Evolutionary conservation across 2,797 vertebrate species (phyloP).

Genomic region (Pelochelys cantorii): DNA sequence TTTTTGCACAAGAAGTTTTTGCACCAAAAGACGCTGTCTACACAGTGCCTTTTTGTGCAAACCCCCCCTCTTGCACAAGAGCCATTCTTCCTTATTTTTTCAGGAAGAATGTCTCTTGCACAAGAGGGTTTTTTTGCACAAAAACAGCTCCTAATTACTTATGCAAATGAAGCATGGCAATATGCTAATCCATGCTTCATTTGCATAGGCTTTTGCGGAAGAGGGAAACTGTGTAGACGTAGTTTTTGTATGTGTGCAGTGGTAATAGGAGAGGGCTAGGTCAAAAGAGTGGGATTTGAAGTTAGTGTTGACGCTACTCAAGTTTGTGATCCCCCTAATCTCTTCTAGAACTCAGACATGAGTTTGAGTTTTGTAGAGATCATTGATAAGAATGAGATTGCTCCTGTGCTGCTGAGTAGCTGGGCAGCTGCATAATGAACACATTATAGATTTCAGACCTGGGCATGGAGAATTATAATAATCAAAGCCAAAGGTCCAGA

Average conservation of each 20-base stretch:
- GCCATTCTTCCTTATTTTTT: too few relatives aligned
- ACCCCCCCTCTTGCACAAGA: too few relatives aligned
- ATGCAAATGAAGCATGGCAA: too few relatives aligned
- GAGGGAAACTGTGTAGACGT: too few relatives aligned
- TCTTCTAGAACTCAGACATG: background rate
- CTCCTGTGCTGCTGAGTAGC: background rate
- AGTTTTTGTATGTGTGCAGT: background rate
- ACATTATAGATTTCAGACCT: background rate
- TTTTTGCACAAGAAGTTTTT: too few relatives aligned
- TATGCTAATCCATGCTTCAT: too few relatives aligned
- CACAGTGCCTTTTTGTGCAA: too few relatives aligned
- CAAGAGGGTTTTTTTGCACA: too few relatives aligned
- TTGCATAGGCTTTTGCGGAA: too few relatives aligned
- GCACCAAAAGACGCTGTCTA: too few relatives aligned
- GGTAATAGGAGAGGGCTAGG: background rate
- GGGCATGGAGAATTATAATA: background rate
- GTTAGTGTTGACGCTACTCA: background rate
- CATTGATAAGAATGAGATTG: background rate
- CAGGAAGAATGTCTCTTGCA: too few relatives aligned
- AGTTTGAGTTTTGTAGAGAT: background rate
- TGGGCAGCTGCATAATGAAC: background rate
- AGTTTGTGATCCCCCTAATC: background rate
- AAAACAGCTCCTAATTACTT: too few relatives aligned
- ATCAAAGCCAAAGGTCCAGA: background rate
- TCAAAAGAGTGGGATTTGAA: background rate